Conservation (phyloP, 2,888 invertebrate species). For the Amiota communis region DNA sequence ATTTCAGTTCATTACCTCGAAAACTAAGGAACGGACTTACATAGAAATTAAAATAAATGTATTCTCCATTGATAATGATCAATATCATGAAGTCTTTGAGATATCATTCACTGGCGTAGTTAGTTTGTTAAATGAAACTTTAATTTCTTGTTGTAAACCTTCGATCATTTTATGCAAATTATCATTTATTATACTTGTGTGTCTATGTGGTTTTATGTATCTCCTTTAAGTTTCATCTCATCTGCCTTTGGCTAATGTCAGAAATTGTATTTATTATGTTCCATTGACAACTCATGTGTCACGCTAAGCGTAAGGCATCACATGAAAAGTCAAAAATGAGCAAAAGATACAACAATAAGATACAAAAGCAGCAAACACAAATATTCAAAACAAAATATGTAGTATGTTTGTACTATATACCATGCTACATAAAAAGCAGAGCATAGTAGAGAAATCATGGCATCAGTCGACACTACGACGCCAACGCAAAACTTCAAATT, state of each 20-base stretch:
- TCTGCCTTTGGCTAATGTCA: conserved; percentile 37
- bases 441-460: neutral
- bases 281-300: conserved; percentile 55
- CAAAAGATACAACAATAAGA: neutral
- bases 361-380: neutral
- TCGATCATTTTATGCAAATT: conserved; percentile 56
- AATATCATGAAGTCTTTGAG: no score
- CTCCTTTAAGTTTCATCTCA: neutral
- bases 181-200: conserved; percentile 47
- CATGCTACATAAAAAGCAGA: neutral
- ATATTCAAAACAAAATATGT: neutral
- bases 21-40: no score
- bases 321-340: neutral
- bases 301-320: conserved; percentile 37
- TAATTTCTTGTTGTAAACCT: conserved; percentile 59
- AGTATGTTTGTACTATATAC: neutral
- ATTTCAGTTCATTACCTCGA: no score
- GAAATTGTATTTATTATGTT: conserved; percentile 58
- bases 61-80: no score
- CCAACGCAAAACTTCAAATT: conserved; percentile 9
- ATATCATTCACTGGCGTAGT: no score
- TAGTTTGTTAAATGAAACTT: conserved; percentile 52
- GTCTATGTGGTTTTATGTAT: neutral
- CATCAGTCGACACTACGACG: neutral
- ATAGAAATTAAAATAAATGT: no score